Conservation (phyloP, 2,113 vertebrate species). For the Vulpes vulpes region DNA sequence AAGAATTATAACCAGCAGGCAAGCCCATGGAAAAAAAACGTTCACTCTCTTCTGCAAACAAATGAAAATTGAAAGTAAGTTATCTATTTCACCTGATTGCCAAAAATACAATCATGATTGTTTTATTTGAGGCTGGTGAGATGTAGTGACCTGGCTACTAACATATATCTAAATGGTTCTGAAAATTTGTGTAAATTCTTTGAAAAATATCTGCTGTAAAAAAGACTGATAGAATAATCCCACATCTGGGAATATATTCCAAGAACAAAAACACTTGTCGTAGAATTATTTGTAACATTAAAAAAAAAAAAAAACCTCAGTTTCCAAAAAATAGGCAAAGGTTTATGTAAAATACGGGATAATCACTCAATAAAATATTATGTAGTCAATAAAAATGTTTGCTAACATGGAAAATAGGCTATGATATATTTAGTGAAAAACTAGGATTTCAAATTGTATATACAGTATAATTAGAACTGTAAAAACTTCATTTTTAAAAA, state of each 20-base stretch:
- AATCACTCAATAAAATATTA: not conserved
- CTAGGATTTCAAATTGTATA: not conserved
- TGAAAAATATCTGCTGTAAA: not conserved
- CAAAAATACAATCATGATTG: not conserved
- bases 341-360: not conserved
- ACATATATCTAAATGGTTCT: not conserved
- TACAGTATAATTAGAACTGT: not conserved
- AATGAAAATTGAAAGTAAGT: constrained; percentile 48
- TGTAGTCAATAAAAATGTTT: constrained; percentile 7
- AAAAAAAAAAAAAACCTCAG: not conserved
- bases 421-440: not conserved
- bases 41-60: not conserved
- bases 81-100: not conserved
- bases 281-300: not conserved
- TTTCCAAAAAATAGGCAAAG: constrained; percentile 21
- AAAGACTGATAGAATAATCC: not conserved
- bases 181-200: constrained; percentile 3
- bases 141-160: not conserved
- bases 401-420: constrained; percentile 3
- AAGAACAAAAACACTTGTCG: not conserved
- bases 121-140: not conserved
- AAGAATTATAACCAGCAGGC: not conserved
- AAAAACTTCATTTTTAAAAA: constrained; percentile 15
- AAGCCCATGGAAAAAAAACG: constrained; percentile 9
- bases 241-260: not conserved